Evolutionary conservation across 2,113 vertebrate species (phyloP), one percentile per base, ranked within the genome.

Genomic region (Oplegnathus fasciatus): DNA sequence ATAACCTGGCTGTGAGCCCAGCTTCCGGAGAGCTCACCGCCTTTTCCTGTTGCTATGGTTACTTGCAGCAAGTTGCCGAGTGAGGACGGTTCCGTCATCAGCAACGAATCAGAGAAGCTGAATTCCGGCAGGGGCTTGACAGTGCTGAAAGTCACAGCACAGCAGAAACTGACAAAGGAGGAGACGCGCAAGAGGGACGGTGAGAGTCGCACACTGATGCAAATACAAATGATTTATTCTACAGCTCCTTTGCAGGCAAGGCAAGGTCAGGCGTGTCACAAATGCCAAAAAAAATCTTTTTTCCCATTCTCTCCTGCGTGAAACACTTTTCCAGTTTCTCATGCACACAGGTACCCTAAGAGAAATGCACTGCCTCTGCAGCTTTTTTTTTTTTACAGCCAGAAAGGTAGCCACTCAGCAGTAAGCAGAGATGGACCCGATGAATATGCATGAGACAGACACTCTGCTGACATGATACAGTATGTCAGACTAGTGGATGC

Each of bases 31-130:
- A 94, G 94, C 96, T 98, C 93, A 98, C 95, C 82, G 72, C 93
- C 96, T 96, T 80, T n/a, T 94, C 94, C 94, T 98, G 98, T 99
- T 98, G 97, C 98, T 97, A 97, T 99, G 98, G 97, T 98, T 98
- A 96, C 97, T 96, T 96, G 92, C 97, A 98, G 98, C 96, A 96
- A 91, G 94, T 98, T 98, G 92, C 97, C 97, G 73, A 99, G 98
- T 80, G 98, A 98, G 94, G 97, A 96, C 0, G 97, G 97, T 95
- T 99, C 98, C 95, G 96, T 98, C 96, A 96, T 97, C 97, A 99
- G 97, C 96, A 96, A 97, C 77, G 97, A 98, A 95, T 99, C 98
- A 85, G 97, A 95, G 90, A 98, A 97, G 96, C 96, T 95, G 94
- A 97, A 97, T 92, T 97, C 97, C 0, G 77, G 96, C 84, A 95